Evolutionary conservation across 2,888 invertebrate genomes (phyloP).

Genomic region (Diarsia brunnea): DNA sequence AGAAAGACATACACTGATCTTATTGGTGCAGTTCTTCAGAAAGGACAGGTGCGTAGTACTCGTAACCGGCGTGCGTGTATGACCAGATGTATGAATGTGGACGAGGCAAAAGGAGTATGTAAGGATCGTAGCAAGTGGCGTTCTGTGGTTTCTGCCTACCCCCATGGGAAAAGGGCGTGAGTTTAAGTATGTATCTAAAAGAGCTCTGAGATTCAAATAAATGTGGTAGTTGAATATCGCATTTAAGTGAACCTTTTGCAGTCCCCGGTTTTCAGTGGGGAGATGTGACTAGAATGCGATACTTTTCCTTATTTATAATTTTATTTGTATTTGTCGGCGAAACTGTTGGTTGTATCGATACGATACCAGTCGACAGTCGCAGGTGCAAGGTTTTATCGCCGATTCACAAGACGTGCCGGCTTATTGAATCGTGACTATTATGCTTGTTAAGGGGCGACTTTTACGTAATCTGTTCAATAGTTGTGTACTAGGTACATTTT

Average conservation of each 20-base stretch:
- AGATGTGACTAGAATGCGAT: constrained; percentile 67
- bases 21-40: too few relatives aligned
- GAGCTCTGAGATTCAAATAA: too few relatives aligned
- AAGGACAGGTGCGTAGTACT: too few relatives aligned
- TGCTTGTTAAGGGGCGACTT: constrained; percentile 10
- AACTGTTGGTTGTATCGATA: constrained; percentile 37
- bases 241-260: constrained; percentile 28
- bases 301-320: constrained; percentile 68
- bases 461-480: constrained; percentile 15
- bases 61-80: too few relatives aligned
- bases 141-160: too few relatives aligned
- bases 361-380: constrained; percentile 59
- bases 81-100: too few relatives aligned
- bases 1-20: too few relatives aligned
- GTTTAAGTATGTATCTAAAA: too few relatives aligned
- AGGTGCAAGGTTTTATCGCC: constrained; percentile 70
- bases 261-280: background rate
- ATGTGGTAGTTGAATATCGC: background rate
- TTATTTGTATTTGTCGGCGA: constrained; percentile 69
- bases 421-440: constrained; percentile 53
- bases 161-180: too few relatives aligned
- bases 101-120: too few relatives aligned
- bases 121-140: too few relatives aligned
- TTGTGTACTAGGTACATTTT: background rate
- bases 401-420: constrained; percentile 47